Percentiles rank a stretch among this genome's conserved stretches.
Evolutionary conservation across 2,113 vertebrate genomes (phyloP).

Genomic region (Paramisgurnus dabryanus): DNA sequence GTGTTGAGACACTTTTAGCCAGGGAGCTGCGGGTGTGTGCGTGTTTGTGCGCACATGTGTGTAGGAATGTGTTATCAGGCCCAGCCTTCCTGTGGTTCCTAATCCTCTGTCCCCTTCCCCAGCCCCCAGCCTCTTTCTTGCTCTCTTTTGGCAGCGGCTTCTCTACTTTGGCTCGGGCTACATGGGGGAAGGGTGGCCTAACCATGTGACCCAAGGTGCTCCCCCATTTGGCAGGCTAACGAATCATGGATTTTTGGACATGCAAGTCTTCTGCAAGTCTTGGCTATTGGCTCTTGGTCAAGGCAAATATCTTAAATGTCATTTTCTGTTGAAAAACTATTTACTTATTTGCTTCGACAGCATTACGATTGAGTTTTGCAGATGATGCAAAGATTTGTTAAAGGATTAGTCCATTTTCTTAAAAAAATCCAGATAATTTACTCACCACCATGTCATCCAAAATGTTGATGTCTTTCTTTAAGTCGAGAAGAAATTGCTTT

Average conservation of each 20-base stretch:
- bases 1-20: slow-evolving; percentile 21
- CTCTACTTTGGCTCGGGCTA: slow-evolving; percentile 16
- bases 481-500: too few relatives aligned
- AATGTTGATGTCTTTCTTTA: too few relatives aligned
- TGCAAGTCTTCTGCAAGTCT: slow-evolving; percentile 1
- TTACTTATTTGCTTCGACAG: too few relatives aligned
- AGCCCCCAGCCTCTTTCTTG: slow-evolving; percentile 30
- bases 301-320: background rate
- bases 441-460: too few relatives aligned
- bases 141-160: slow-evolving; percentile 17
- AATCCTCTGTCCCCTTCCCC: slow-evolving; percentile 42
- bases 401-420: too few relatives aligned
- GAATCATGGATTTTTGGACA: slow-evolving; percentile 38
- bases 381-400: too few relatives aligned
- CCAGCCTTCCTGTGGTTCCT: slow-evolving; percentile 56
- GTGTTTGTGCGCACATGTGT: slow-evolving; percentile 34
- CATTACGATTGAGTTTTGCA: too few relatives aligned
- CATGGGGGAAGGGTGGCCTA: slow-evolving; percentile 22
- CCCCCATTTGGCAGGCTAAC: slow-evolving; percentile 36
- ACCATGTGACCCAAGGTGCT: slow-evolving; percentile 40
- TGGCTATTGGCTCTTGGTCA: slow-evolving; percentile 19
- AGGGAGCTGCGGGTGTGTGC: background rate
- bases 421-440: too few relatives aligned
- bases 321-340: too few relatives aligned
- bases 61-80: slow-evolving; percentile 56